Evolutionary conservation across 2,888 invertebrate species (phyloP), one percentile per base, ranked within the genome.

Genomic region (Germaria angustata): DNA sequence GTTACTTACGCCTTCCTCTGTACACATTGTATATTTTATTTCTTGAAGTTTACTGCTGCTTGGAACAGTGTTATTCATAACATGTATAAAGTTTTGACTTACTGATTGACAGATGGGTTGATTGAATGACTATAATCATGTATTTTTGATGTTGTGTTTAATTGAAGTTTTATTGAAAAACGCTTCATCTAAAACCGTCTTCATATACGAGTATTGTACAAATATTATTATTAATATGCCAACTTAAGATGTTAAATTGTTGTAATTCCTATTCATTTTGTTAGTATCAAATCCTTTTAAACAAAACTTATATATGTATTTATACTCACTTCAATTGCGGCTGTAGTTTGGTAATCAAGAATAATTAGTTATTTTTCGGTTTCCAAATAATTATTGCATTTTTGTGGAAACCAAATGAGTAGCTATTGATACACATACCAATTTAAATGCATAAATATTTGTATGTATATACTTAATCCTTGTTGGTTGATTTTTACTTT

Each of bases 61-160:
- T 57, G 28, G 0, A 55, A 65, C 39, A 71, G 46, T 65, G 24
- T 34, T 41, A 28, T 32, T 71, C 22, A n/a, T 6, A 49, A 61
- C 34, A 49, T 65, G 22, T 71, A 6, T 36, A 72, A 65, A 57
- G 46, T 28, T 28, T 61, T 53, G 51, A 69, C 24, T 63, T 9
- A 53, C 51, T 69, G 68, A 59, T 76, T 24, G 53, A 68, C 57
- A 22, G 46, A 69, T 65, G 32, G 22, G 69, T 59, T 53, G 24
- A 39, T 36, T 63, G 41, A 72, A 9, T 53, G 15, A 20, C 71
- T 51, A 46, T 72, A 22, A 24, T 71, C 39, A 39, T 72, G 76
- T 85, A 80, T 61, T 53, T 85, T 86, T 84, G 85, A 86, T 88
- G 87, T 88, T 87, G 82, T 86, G 84, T 69, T 66, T 71, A 72